Evolutionary conservation across 2,888 invertebrate species (phyloP), one percentile per base, ranked within the genome.

Genomic region (Ormyrus labotus): DNA sequence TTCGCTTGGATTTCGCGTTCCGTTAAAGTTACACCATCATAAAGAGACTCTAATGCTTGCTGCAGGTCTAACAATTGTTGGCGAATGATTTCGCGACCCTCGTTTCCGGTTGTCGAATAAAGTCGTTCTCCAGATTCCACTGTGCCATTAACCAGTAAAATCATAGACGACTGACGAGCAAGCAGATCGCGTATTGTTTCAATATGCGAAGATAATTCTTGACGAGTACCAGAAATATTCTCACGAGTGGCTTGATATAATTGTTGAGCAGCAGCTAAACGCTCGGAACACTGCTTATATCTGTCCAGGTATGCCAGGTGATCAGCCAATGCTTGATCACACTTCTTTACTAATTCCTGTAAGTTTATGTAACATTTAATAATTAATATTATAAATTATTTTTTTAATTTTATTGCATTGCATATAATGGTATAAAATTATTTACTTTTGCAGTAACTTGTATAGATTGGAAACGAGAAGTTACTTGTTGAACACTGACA

Each of bases 81-180:
- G 82, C 96, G 94, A 81, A 98, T 95, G 0, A 95, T 93, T 88
- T 98, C 98, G 85, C 96, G 93, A 0, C 98, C 98, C 86, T 97
- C 97, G 1, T 94, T 92, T 3, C 97, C 96, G 0, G 98, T 98
- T 0, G 95, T 95, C 1, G 96, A 93, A 89, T 96, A 97, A 55
- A 97, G 92, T 88, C 96, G 96, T 88, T 98, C 98, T 45, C 98
- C 98, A 74, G 95, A 91, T 89, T 98, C 98, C 51, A 96, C 94
- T 0, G 97, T 96, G 83, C 95, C 95, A 87, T 97, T 97, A 0
- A 98, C 92, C 57, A 96, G 91, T 13, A 95, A 92, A 4, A 94
- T 94, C 1, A 96, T 95, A 73, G 94, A 94, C 0, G 95, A 93
- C 88, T 95, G 95, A 89, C 96, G 96, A 64, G 94, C 93, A 11